Conservation (phyloP, 1,140 invertebrate species). For the Hesperophylax magnus region DNA sequence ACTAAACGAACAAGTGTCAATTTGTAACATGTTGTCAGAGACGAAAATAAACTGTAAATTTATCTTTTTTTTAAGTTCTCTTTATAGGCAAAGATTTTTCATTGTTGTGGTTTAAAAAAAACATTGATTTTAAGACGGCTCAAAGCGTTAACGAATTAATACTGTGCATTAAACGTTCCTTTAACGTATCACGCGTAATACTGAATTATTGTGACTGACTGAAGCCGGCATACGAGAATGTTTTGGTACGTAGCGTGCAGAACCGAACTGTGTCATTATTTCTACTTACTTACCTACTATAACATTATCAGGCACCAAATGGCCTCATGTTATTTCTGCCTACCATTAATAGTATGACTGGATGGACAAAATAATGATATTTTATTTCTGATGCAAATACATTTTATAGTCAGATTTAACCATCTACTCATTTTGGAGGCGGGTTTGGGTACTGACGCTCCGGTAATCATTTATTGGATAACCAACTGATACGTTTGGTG, state of each 20-base stretch:
- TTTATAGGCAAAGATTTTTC: too few species aligned
- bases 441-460: too few species aligned
- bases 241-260: not conserved
- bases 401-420: too few species aligned
- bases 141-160: not conserved
- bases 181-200: constrained; percentile 12
- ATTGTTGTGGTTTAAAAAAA: not conserved
- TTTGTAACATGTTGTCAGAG: not conserved
- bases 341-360: not conserved
- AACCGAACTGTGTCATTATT: not conserved
- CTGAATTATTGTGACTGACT: constrained; percentile 5
- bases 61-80: too few species aligned
- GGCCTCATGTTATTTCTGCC: not conserved
- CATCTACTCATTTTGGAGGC: too few species aligned
- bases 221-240: not conserved
- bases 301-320: not conserved
- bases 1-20: not conserved
- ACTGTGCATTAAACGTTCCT: not conserved
- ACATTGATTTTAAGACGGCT: not conserved
- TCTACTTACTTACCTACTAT: too few species aligned
- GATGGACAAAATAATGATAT: too few species aligned
- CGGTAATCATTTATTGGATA: too few species aligned
- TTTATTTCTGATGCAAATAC: too few species aligned
- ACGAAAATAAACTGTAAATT: not conserved
- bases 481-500: too few species aligned